Base-by-base conservation (phyloP, 1,140 invertebrate species). In the Solen grandis region DNA sequence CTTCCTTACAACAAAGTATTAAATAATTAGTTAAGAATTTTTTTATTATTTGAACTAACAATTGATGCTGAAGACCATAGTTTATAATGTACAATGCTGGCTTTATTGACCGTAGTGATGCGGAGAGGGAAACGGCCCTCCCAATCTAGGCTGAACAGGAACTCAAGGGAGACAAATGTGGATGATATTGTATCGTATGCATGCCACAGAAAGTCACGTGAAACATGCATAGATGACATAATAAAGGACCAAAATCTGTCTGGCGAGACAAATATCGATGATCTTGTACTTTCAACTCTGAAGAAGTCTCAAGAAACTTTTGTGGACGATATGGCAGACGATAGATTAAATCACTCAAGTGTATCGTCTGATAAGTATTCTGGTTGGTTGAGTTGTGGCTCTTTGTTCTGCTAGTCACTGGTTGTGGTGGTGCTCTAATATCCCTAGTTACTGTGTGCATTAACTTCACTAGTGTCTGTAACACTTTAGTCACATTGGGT, bases 81-180 rank as follows among this genome's bases (percentile, higher is more conserved):
- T n/a, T n/a, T n/a, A n/a, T n/a, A n/a, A n/a, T n/a, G n/a, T n/a
- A n/a, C n/a, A n/a, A n/a, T n/a, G n/a, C n/a, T n/a, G n/a, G n/a
- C n/a, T n/a, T n/a, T n/a, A n/a, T 55, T 77, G 55, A 52, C 54
- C 1, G 50, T 50, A 77, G 74, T 66, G 27, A 38, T 77, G 2
- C 46, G 62, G 60, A 66, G 74, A 55, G 74, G 35, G 0, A 77
- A 77, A 66, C 74, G 62, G 16, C 38, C 60, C 4, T 35, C 74
- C 33, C 29, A 54, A 52, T 27, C 38, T 36, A 22, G 60, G 25
- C 74, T 31, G 46, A 84, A 84, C 69, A 77, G 83, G 81, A 60
- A 63, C 38, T 84, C 83, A 27, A 77, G 72, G 68, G 83, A 85
- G 59, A 85, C 84, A 50, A 85, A 85, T 83, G 75, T 85, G 41